phyloP scores from a whole-genome alignment of 2,797 vertebrate species.

The Sebastes wilsoni region DNA sequence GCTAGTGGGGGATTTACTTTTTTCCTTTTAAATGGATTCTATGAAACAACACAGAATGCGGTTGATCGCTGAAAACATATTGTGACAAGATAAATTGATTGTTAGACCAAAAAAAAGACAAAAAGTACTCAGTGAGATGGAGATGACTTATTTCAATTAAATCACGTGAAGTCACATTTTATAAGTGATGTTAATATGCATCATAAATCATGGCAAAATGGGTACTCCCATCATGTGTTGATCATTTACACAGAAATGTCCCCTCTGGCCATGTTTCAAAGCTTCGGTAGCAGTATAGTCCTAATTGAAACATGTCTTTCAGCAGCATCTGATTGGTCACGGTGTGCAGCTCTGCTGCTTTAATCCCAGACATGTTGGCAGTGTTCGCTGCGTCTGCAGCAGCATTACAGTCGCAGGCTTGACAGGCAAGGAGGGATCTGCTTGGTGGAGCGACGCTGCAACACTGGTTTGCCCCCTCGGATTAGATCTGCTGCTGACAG shows the following conservation, averaged over 20 bases:
- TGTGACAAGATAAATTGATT: background rate
- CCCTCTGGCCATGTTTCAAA: background rate
- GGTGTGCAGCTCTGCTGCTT: constrained; percentile 5
- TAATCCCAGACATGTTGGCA: constrained; percentile 42
- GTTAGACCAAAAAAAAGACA: background rate
- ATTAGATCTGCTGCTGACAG: constrained; percentile 67
- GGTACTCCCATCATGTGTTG: background rate
- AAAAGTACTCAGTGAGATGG: background rate
- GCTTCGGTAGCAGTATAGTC: background rate
- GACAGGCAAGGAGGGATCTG: constrained; percentile 55
- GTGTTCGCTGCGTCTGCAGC: constrained; percentile 10
- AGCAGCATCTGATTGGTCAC: constrained; percentile 37
- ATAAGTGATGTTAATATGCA: background rate
- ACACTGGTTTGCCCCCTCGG: constrained; percentile 43
- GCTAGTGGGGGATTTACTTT: background rate
- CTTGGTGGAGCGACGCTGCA: constrained; percentile 48
- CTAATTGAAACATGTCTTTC: constrained; percentile 32
- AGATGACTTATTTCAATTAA: background rate
- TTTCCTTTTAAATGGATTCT: background rate
- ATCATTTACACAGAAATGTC: background rate
- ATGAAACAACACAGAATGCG: background rate
- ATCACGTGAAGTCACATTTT: background rate
- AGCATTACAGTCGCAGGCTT: constrained; percentile 6
- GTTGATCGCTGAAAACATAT: background rate
- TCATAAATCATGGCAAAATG: background rate